These are phyloP conservation scores for Bambusicola thoracicus DNA, from an alignment of 2,113 vertebrate genomes.

Conservation along the genomic window DNA sequence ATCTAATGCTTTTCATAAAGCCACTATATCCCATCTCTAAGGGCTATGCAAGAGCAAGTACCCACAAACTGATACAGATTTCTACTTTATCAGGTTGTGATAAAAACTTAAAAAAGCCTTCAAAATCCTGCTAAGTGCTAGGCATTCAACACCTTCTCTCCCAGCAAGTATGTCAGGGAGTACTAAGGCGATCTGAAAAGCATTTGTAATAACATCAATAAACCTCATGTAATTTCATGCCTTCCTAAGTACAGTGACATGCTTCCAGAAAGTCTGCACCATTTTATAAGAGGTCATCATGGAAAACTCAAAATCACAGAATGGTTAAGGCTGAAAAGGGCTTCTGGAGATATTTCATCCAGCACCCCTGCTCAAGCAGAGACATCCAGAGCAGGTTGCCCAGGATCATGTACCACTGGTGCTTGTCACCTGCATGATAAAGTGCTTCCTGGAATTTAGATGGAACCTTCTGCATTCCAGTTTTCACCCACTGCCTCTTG, in stretches of 20 bases:
- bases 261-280: not conserved
- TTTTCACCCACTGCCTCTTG: not conserved
- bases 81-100: not conserved
- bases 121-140: accelerated
- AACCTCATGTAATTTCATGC: not conserved
- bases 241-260: not conserved
- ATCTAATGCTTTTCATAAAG: not conserved
- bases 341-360: not conserved
- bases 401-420: not conserved
- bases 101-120: not conserved
- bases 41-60: not conserved
- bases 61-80: not conserved
- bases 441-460: not conserved
- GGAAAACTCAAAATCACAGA: not conserved
- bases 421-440: not conserved
- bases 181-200: not conserved
- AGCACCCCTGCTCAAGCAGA: not conserved
- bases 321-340: not conserved
- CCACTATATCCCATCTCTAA: not conserved
- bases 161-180: accelerated
- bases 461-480: not conserved
- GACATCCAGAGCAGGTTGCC: not conserved
- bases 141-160: not conserved
- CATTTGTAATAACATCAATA: not conserved
- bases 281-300: not conserved